phyloP scores from a whole-genome alignment of 2,888 invertebrate species.

The Fabriciana adippe region DNA sequence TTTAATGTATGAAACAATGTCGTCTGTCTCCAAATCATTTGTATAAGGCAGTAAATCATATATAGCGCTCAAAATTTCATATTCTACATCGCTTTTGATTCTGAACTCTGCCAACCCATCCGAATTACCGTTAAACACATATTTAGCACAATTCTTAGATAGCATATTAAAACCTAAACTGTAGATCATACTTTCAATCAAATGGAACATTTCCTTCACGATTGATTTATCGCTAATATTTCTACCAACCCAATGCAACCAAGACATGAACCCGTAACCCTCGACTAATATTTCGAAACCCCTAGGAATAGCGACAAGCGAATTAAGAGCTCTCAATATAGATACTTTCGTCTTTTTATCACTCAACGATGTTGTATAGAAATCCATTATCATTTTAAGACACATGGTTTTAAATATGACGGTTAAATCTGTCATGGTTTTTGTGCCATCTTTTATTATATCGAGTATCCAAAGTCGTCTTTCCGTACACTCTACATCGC shows the following conservation, averaged over 20 bases:
- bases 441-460: slow-evolving; percentile 88
- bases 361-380: slow-evolving; percentile 84
- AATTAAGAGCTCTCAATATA: slow-evolving; percentile 85
- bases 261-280: slow-evolving; percentile 87
- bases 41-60: slow-evolving; percentile 56
- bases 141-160: slow-evolving; percentile 51
- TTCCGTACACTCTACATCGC: slow-evolving; percentile 85
- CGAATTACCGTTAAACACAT: slow-evolving; percentile 43
- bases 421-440: slow-evolving; percentile 88
- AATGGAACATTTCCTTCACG: slow-evolving; percentile 50
- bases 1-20: slow-evolving; percentile 53
- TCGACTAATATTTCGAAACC: slow-evolving; percentile 85
- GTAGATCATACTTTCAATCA: slow-evolving; percentile 58
- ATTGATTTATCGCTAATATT: slow-evolving; percentile 55
- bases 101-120: slow-evolving; percentile 57
- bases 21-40: slow-evolving; percentile 54
- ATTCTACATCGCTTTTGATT: slow-evolving; percentile 65
- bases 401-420: slow-evolving; percentile 88
- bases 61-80: slow-evolving; percentile 59
- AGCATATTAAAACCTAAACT: slow-evolving; percentile 60
- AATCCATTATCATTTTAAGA: slow-evolving; percentile 89
- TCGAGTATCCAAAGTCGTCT: slow-evolving; percentile 91
- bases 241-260: slow-evolving; percentile 79
- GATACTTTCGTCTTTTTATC: slow-evolving; percentile 84
- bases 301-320: slow-evolving; percentile 84